A percentile compares a stretch with the other conserved stretches of the same genome.
Conservation (phyloP, 2,113 vertebrate species). For the Oxyruncus cristatus region DNA sequence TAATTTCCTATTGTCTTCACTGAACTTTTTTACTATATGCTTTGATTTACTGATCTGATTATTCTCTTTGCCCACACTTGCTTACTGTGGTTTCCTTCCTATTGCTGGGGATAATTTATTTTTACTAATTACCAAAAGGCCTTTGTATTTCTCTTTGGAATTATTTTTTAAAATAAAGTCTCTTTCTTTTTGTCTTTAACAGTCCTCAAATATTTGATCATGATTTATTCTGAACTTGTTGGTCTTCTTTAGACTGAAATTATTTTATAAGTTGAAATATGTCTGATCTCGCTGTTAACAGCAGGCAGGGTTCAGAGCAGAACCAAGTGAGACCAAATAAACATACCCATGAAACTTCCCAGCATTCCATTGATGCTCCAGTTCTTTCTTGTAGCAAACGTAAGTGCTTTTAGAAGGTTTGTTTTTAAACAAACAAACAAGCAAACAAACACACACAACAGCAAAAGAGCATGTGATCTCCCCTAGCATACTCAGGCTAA, state of each 20-base stretch:
- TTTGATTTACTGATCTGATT: not conserved
- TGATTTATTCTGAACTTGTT: not conserved
- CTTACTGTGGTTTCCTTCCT: not conserved
- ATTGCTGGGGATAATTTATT: not conserved
- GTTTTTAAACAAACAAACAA: not conserved
- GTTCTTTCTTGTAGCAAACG: not conserved
- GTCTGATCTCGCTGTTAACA: not conserved
- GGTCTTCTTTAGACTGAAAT: not conserved
- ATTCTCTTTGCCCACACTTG: not conserved
- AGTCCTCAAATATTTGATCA: not conserved
- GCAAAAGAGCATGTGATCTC: not conserved
- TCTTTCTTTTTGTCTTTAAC: not conserved
- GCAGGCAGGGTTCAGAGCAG: not conserved
- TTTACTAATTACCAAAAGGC: not conserved
- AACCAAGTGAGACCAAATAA: fast-evolving
- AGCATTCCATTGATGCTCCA: not conserved
- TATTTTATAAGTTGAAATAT: not conserved
- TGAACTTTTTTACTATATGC: not conserved
- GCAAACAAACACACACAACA: not conserved
- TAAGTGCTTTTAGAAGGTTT: not conserved
- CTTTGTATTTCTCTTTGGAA: not conserved
- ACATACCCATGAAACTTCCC: not conserved
- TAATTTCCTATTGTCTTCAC: not conserved
- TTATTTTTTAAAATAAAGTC: not conserved
- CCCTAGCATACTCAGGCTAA: not conserved